These are phyloP conservation scores for Myxocyprinus asiaticus DNA, from an alignment of 2,113 vertebrate genomes.

Conservation along the genomic window DNA sequence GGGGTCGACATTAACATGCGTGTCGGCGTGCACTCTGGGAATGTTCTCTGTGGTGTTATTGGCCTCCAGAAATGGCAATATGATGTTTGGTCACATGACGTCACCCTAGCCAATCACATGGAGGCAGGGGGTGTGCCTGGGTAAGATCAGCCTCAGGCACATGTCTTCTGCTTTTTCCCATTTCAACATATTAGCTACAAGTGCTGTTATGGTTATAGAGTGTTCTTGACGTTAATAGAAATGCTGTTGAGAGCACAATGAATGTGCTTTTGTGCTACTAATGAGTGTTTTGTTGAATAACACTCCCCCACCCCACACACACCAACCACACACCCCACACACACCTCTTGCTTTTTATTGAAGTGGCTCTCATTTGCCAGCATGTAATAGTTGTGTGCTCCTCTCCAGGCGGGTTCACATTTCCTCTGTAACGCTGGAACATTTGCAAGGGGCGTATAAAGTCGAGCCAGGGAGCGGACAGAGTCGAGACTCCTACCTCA, in stretches of 20 bases:
- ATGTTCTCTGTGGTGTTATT: conserved; percentile 95
- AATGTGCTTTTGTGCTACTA: too few relatives aligned
- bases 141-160: conserved; percentile 67
- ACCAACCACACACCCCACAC: too few relatives aligned
- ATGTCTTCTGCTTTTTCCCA: not conserved
- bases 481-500: conserved; percentile 90
- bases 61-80: conserved; percentile 99
- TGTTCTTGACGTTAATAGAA: conserved; percentile 45
- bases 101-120: conserved; percentile 98
- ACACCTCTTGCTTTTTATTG: conserved; percentile 42
- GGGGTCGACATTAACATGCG: conserved; percentile 98
- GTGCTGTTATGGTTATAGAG: conserved; percentile 10
- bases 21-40: conserved; percentile 95
- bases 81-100: conserved; percentile 98
- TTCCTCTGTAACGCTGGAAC: conserved; percentile 92
- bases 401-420: conserved; percentile 93
- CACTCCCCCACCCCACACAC: too few relatives aligned
- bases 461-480: conserved; percentile 92
- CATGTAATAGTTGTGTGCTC: conserved; percentile 20
- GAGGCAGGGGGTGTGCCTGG: conserved; percentile 96
- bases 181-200: conserved; percentile 34
- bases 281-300: too few relatives aligned
- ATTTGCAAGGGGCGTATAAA: conserved; percentile 93
- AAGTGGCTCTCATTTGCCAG: conserved; percentile 17
- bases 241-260: conserved; percentile 30